phyloP scores from a whole-genome alignment of 2,797 vertebrate genomes.

The Sebastes iracundus region DNA sequence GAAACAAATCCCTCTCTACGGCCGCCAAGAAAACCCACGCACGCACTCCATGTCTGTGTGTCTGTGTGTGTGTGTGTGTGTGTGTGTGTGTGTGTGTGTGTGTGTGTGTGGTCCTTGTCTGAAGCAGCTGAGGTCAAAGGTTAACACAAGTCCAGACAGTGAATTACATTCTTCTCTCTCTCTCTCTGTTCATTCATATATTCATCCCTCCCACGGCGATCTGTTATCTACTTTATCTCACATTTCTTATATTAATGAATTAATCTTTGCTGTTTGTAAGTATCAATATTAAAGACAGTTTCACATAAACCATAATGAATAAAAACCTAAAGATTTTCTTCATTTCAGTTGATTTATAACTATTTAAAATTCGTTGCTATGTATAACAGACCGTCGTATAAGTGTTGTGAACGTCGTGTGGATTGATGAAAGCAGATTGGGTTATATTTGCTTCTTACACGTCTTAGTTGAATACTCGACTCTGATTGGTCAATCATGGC shows the following conservation, averaged over 20 bases:
- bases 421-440: no score
- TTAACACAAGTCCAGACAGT: slow-evolving; percentile 57
- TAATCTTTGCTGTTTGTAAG: not conserved
- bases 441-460: no score
- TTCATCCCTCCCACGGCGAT: not conserved
- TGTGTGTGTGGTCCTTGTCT: slow-evolving; percentile 34
- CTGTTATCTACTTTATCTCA: not conserved
- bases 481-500: no score
- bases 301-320: not conserved
- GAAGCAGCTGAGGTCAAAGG: slow-evolving; percentile 44
- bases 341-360: not conserved
- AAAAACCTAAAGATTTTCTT: not conserved
- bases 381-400: no score
- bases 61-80: not conserved
- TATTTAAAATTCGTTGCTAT: no score
- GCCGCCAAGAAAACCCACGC: slow-evolving; percentile 38
- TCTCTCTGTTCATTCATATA: not conserved
- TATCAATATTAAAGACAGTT: not conserved
- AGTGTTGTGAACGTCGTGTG: no score
- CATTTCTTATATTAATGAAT: no score
- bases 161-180: slow-evolving; percentile 1
- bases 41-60: slow-evolving; percentile 5
- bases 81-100: slow-evolving; percentile 28
- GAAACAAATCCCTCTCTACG: slow-evolving; percentile 28
- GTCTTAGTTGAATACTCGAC: no score